Conservation (phyloP, 2,888 invertebrate species). For the Eumerus sabulonum region DNA sequence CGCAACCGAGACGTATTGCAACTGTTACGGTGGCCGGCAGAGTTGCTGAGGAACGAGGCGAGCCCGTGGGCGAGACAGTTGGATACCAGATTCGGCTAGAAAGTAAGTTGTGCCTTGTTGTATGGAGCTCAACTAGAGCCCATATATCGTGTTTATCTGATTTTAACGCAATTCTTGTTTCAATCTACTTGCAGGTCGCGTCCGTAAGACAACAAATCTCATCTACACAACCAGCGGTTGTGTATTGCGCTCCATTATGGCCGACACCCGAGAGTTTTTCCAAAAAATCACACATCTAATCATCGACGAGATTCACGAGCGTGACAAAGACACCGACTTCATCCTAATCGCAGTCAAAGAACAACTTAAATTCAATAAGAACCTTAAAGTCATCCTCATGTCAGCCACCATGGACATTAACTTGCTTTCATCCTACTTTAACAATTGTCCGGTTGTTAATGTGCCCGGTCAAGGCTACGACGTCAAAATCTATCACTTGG, state of each 20-base stretch:
- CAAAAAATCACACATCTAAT: conserved; percentile 86
- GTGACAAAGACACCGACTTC: conserved; percentile 96
- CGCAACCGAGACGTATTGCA: conserved; percentile 94
- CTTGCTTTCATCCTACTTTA: conserved; percentile 91
- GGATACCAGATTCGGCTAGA: conserved; percentile 96
- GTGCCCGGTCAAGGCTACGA: conserved; percentile 88
- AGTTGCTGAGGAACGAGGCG: conserved; percentile 86
- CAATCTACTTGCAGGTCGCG: too few species aligned
- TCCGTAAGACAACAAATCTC: conserved; percentile 73
- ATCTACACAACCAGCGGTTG: conserved; percentile 77
- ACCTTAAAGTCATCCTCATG: conserved; percentile 93
- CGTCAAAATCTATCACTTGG: conserved; percentile 88
- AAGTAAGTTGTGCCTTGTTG: conserved; percentile 77
- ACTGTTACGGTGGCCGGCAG: conserved; percentile 94
- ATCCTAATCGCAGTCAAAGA: conserved; percentile 91
- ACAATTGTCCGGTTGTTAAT: conserved; percentile 86
- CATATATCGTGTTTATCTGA: too few species aligned
- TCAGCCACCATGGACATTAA: conserved; percentile 94
- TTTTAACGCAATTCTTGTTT: conserved; percentile 11
- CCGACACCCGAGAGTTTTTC: conserved; percentile 80
- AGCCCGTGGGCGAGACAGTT: conserved; percentile 84
- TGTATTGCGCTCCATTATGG: conserved; percentile 89
- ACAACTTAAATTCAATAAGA: conserved; percentile 84
- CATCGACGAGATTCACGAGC: conserved; percentile 97
- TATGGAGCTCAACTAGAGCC: too few species aligned